Evolutionary conservation across 2,888 invertebrate species (phyloP).

Genomic region (Drosophila setosimentum): DNA sequence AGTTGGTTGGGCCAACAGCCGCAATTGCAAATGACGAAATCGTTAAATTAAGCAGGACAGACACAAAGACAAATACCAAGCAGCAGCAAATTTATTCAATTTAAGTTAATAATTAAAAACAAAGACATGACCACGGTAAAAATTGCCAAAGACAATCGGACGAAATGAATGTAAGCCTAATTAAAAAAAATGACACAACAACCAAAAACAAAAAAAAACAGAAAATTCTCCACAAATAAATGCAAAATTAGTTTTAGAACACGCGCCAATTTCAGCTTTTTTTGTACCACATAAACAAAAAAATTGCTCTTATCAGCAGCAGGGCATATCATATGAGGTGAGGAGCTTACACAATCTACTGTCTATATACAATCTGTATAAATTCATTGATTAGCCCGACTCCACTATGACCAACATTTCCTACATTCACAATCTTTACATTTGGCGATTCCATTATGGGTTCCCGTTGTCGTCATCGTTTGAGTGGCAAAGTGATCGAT

Average conservation of each 20-base stretch:
- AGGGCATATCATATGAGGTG: slow-evolving; percentile 8
- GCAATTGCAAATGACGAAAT: slow-evolving; percentile 63
- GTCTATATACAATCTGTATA: neutral
- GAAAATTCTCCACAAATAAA: slow-evolving; percentile 6
- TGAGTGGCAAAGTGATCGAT: neutral
- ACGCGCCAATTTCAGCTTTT: slow-evolving; percentile 13
- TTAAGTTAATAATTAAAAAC: slow-evolving; percentile 74
- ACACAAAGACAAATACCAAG: slow-evolving; percentile 13
- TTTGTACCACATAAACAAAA: slow-evolving; percentile 2
- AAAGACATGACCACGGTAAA: slow-evolving; percentile 45
- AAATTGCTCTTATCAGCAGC: neutral
- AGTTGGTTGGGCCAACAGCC: slow-evolving; percentile 39
- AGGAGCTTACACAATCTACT: neutral
- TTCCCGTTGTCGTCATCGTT: neutral
- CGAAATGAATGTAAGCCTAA: slow-evolving; percentile 35
- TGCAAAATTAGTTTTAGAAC: slow-evolving; percentile 28
- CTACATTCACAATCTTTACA: neutral
- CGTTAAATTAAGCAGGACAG: slow-evolving; percentile 32
- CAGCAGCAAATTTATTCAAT: slow-evolving; percentile 53
- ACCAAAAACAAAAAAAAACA: slow-evolving; percentile 1
- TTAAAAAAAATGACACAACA: slow-evolving; percentile 33
- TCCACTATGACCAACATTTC: neutral
- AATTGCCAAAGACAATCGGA: slow-evolving; percentile 18
- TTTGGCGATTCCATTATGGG: neutral
- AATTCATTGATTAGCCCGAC: neutral